These are phyloP conservation scores for Heterodera filipjevi DNA, from an alignment of 2,888 invertebrate genomes.

Conservation along the genomic window DNA sequence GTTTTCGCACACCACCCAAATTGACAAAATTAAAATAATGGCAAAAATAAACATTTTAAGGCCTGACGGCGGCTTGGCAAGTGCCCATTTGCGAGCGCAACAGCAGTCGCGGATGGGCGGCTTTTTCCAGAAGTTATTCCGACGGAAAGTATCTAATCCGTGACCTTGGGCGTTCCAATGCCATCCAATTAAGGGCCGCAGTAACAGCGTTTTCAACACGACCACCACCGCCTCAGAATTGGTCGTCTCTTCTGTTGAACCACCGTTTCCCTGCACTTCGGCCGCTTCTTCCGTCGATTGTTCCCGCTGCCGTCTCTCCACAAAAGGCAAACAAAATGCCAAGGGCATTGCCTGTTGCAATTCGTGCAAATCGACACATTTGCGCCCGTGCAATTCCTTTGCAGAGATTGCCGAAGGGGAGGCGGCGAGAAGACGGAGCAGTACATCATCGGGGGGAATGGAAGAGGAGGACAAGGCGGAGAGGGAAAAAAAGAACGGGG, in stretches of 20 bases:
- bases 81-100: conserved; percentile 31
- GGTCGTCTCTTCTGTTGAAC: not conserved
- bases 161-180: not conserved
- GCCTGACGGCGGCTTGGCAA: conserved; percentile 44
- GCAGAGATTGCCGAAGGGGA: conserved; percentile 3
- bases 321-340: conserved; percentile 4
- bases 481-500: not conserved
- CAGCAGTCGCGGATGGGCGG: conserved; percentile 45
- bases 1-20: no score
- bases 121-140: conserved; percentile 59
- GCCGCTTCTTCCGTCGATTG: not conserved
- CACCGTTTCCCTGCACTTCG: not conserved
- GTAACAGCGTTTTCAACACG: conserved; percentile 41
- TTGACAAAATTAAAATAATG: not conserved
- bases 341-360: not conserved
- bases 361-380: not conserved
- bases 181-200: conserved; percentile 41
- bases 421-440: conserved; percentile 2
- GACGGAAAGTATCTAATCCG: conserved; percentile 51
- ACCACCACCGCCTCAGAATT: conserved; percentile 9
- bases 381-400: conserved; percentile 17
- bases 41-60: conserved; percentile 22
- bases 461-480: not conserved
- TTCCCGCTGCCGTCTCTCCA: conserved; percentile 12
- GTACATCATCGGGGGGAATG: not conserved